Base-by-base conservation (phyloP, 2,113 vertebrate genomes). In the Oncorhynchus keta region DNA sequence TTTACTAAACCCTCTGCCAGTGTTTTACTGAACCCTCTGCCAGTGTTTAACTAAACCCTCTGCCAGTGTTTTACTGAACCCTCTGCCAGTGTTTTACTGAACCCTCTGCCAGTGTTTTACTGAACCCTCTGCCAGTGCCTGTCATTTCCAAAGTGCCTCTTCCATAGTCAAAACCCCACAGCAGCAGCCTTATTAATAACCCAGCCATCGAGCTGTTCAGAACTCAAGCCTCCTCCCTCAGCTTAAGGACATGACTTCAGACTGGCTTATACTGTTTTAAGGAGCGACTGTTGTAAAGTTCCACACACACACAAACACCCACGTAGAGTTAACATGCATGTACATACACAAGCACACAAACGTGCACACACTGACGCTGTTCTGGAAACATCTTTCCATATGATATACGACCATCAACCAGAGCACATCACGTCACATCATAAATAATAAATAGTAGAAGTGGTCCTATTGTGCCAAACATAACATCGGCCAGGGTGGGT, bases 401-500 rank as follows among this genome's bases (percentile, higher is more conserved):
- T 55, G 51, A 55, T 18, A 55, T 4, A 18, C 14, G 4, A 3
- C 51, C 16, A 55, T 14, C 51, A 9, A 55, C 51, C 51, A 13
- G 64, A 12, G 64, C 64, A 24, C 16, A 9, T 24, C 64, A 24
- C 22, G 16, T 3, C 7, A n/a, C 48, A 14, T 12, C 2, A 7
- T 5, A 18, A 30, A 1, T 3, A 66, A 14, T 45, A 45, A 45
- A 45, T 45, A 11, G 39, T 45, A 67, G 4, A 67, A 67, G 11
- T 2, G 26, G 26, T 13, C 4, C 14, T 22, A 13, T 75, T 59
- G 72, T 45, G 93, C 92, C 93, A 94, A 92, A 84, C 90, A 88
- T 86, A 93, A 92, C 91, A 89, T 3, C 79, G 74, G 81, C 84
- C 85, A 88, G 92, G 93, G 93, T 93, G 93, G 91, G 86, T 91